A percentile compares a stretch with the other conserved stretches of the same genome.
Evolutionary conservation across 2,113 vertebrate species (phyloP).

Genomic region (Phoenicopterus ruber): DNA sequence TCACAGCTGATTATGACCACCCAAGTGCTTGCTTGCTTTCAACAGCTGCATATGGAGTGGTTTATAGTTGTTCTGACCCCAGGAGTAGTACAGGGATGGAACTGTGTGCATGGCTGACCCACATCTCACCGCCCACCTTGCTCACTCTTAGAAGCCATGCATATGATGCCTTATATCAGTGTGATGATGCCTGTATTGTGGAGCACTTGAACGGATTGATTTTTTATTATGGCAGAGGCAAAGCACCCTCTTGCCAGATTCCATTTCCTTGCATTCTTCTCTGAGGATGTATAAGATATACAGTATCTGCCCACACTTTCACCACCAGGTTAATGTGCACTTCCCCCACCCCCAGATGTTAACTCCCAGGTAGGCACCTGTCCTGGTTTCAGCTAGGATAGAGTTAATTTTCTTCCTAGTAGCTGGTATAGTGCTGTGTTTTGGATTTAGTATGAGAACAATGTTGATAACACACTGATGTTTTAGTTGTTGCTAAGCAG

Average conservation of each 20-base stretch:
- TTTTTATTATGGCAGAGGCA: background rate
- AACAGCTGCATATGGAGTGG: background rate
- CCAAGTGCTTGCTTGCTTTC: background rate
- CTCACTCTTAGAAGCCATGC: background rate
- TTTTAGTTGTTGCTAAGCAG: too few relatives aligned
- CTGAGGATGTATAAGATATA: background rate
- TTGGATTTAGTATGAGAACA: too few relatives aligned
- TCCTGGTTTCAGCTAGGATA: too few relatives aligned
- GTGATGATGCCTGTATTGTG: background rate
- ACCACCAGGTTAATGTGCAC: background rate
- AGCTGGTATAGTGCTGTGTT: too few relatives aligned
- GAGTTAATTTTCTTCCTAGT: too few relatives aligned
- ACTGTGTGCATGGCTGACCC: background rate
- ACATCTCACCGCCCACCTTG: background rate
- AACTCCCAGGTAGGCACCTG: background rate
- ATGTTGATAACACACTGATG: too few relatives aligned
- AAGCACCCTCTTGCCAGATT: background rate
- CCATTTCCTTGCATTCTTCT: background rate
- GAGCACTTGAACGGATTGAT: background rate
- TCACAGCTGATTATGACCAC: background rate
- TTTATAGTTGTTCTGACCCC: background rate
- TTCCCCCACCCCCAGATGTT: fast-evolving
- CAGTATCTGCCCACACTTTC: background rate
- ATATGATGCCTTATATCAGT: background rate
- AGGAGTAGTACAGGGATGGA: background rate